phyloP scores from a whole-genome alignment of 2,113 vertebrate species.

The Atherinomorus stipes region DNA sequence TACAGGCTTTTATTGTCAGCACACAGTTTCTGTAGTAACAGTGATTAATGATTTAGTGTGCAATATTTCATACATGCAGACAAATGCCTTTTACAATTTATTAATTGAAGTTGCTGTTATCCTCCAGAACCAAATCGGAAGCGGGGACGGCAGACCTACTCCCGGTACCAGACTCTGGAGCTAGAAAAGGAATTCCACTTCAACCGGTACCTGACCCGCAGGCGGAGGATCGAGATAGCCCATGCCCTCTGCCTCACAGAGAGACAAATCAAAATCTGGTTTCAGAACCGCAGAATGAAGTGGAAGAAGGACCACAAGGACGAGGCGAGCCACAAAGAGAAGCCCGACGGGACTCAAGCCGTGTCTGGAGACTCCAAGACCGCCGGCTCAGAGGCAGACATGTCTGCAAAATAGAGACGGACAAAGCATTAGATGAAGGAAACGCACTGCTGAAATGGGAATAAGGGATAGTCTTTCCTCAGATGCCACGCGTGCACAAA shows the following conservation, averaged over 20 bases:
- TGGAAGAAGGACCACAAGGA: constrained; percentile 91
- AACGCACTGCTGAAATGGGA: background rate
- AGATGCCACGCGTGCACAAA: constrained; percentile 15
- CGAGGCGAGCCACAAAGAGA: constrained; percentile 9
- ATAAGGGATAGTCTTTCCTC: constrained; percentile 4
- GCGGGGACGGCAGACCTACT: constrained; percentile 92
- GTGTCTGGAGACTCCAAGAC: constrained; percentile 12
- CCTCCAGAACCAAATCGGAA: constrained; percentile 88
- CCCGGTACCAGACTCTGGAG: constrained; percentile 92
- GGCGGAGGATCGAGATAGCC: constrained; percentile 90
- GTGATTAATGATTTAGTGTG: background rate
- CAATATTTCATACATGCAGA: background rate
- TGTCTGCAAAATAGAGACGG: constrained; percentile 45
- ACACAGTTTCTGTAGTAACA: background rate
- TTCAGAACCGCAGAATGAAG: constrained; percentile 94
- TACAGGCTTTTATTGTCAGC: constrained; percentile 29
- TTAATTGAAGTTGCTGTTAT: background rate
- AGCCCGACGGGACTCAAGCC: constrained; percentile 3
- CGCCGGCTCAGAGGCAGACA: constrained; percentile 11
- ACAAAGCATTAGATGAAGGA: constrained; percentile 19
- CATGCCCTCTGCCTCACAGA: constrained; percentile 89
- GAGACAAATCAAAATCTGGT: constrained; percentile 95
- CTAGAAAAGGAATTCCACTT: constrained; percentile 96
- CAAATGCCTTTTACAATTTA: background rate
- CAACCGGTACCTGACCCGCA: constrained; percentile 91